Evolutionary conservation across 1,140 invertebrate species (phyloP), one percentile per base, ranked within the genome.

Genomic region (Leptopilina boulardi): DNA sequence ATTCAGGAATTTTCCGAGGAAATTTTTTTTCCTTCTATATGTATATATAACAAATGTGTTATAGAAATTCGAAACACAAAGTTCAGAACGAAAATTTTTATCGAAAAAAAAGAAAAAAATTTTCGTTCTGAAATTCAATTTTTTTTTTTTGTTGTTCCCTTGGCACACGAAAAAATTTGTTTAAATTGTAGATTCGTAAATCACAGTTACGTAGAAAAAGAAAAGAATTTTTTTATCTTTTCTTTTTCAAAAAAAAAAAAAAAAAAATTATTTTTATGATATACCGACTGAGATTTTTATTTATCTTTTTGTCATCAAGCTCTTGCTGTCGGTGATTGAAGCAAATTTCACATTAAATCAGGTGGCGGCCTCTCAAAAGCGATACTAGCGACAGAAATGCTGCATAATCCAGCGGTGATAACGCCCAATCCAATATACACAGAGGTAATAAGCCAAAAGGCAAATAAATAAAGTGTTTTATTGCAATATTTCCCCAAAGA

Each of bases 391-490:
- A 93, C 85, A 47, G 91, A 91, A 56, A 93, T 90, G 56, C 92
- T 93, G 86, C 93, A 94, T 15, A 94, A 83, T 76, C 91, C 93
- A 21, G 91, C 86, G 1, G 91, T 92, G 74, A 93, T 87, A 3
- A 93, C 79, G 5, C 92, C 93, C 18, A 93, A 81, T 1, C 91
- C 79, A 77, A 94, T 93, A 83, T 94, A 95, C 10, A 92, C 89
- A 2, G 92, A 90, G 0, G 93, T 94, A 8, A 94, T 93, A 10
- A 94, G 84, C 94, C 94, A 95, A 85, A 95, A 95, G 26, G 94
- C 92, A 86, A 94, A 95, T 76, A 93, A 90, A 87, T 95, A 95
- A 2, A 94, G 84, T 8, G 92, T 94, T 84, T 92, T 93, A 80
- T 95, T 93, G 83, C 94, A 95, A 84, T 94, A 95, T 81, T 91